Evolutionary conservation across 2,797 vertebrate genomes (phyloP).

Genomic region (Myotis pilosus): DNA sequence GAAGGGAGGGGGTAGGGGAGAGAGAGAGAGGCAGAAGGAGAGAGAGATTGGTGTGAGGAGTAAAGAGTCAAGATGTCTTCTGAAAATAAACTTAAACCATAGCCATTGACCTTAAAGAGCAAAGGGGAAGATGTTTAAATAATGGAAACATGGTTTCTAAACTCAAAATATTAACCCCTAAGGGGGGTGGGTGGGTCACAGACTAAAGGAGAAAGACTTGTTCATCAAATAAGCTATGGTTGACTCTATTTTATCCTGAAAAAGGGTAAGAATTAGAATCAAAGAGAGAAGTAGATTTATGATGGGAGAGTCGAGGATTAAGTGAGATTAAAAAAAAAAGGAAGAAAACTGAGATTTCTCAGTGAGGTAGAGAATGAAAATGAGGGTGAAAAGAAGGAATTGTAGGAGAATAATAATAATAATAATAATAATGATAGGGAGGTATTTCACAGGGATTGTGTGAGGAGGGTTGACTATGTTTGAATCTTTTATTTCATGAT

Average conservation of each 20-base stretch:
- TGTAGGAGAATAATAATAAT: not conserved
- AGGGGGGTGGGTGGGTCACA: not conserved
- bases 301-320: rapidly evolving
- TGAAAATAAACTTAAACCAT: not conserved
- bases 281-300: not conserved
- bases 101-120: not conserved
- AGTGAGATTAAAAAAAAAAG: not conserved
- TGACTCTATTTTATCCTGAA: not conserved
- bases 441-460: not conserved
- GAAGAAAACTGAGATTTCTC: not conserved
- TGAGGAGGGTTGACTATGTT: no score
- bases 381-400: not conserved
- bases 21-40: no score
- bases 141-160: not conserved
- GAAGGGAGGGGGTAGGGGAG: no score
- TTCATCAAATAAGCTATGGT: not conserved
- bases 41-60: no score
- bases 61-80: not conserved
- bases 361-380: no score
- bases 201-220: not conserved
- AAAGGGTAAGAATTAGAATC: not conserved
- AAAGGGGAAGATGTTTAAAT: not conserved
- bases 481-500: not conserved
- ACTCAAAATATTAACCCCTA: not conserved
- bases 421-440: not conserved